Percentiles rank a stretch among this genome's conserved stretches.
phyloP scores from a whole-genome alignment of 2,113 vertebrate genomes.

The Bolborhynchus lineola region DNA sequence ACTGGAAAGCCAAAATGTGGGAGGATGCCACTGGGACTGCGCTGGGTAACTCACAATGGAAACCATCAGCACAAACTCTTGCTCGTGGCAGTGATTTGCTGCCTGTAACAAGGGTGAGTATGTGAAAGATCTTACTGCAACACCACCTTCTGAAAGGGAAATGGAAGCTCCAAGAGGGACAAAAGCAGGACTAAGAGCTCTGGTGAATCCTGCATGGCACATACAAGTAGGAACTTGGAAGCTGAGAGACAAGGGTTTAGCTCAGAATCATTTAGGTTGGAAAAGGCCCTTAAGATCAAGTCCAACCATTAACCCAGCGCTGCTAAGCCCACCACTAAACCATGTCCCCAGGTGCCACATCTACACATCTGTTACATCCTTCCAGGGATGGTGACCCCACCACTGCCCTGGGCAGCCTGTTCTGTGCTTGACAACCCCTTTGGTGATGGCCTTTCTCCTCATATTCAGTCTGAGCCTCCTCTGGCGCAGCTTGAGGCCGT shows the following conservation, averaged over 20 bases:
- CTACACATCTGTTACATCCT: not conserved
- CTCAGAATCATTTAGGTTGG: not conserved
- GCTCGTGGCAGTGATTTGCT: not conserved
- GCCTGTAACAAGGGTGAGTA: not conserved
- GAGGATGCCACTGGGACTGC: not conserved
- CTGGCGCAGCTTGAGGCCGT: not conserved
- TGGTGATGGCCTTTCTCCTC: not conserved
- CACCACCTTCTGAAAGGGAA: not conserved
- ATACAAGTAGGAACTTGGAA: not conserved
- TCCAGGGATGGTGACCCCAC: not conserved
- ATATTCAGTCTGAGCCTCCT: not conserved
- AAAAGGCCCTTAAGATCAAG: not conserved
- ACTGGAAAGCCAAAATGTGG: not conserved
- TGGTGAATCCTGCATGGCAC: not conserved
- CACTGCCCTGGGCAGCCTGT: not conserved
- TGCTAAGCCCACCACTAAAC: not conserved
- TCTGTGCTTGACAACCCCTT: not conserved
- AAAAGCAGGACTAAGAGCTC: not conserved
- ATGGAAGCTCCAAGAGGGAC: not conserved
- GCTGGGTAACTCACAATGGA: not conserved
- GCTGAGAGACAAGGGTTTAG: not conserved
- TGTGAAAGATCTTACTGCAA: not conserved
- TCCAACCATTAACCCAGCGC: not conserved
- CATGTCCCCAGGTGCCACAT: not conserved
- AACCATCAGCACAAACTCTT: not conserved